Base-by-base conservation (phyloP, 2,113 vertebrate species). In the Aythya baeri region DNA sequence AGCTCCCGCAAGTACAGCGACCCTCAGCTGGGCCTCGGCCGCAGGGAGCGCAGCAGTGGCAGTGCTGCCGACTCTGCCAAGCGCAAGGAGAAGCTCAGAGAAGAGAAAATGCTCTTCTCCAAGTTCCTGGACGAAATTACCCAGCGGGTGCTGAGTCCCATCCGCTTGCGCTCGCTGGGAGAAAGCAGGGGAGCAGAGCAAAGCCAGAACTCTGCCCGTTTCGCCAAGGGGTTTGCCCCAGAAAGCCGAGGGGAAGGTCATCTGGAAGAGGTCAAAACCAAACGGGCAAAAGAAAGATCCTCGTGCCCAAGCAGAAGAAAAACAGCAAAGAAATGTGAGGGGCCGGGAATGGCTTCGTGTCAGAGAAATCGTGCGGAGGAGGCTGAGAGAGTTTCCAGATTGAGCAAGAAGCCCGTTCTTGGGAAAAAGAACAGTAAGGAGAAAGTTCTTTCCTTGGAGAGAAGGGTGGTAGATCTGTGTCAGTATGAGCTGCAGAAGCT, bases 41-140 rank as follows among this genome's bases (percentile, higher is more conserved):
- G 10, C 1, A 66, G 46, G 74, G 89, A 97, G 77, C 91, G 67
- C 73, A 83, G 89, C 80, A 91, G 82, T 71, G 73, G 74, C 70
- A 76, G 72, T 13, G 76, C 87, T 0, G 0, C 88, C 66, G 87
- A 78, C 74, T 62, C 87, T 65, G 41, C 55, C 73, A 96, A 89
- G 70, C 91, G 15, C 89, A 95, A 85, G 77, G 96, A 94, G 96
- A 98, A 96, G 96, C 95, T 97, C 73, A 95, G 94, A n/a, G 97
- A 98, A 85, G 98, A 99, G 77, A 99, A 98, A 70, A 88, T 98
- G 5, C 98, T 97, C 73, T 99, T 99, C 95, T 99, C 99, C 49
- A 97, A 96, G 89, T 99, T 99, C 41, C 96, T 99, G 94, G 98
- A 99, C 62, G 98, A 99, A 89, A 98, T 99, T 85, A 98, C 98